Base-by-base conservation (phyloP, 2,113 vertebrate species). In the Prolemur simus region DNA sequence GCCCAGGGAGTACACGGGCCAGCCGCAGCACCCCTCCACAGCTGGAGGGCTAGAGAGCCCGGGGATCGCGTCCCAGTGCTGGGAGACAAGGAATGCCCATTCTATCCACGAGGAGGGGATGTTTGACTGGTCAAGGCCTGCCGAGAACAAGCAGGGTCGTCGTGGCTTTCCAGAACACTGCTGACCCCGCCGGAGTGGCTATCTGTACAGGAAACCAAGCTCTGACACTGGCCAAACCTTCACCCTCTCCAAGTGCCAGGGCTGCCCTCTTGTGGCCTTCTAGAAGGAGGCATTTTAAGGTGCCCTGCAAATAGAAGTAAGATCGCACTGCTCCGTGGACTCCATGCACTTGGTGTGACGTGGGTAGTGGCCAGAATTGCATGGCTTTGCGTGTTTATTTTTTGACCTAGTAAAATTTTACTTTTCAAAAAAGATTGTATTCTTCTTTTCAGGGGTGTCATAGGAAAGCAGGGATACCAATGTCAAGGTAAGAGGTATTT, bases 401-500 rank as follows among this genome's bases (percentile, higher is more conserved):
- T 91, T 1, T 58, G 37, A 95, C 71, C 34, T 73, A 17, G 37
- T 52, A 91, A 64, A 23, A 74, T 91, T 93, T 85, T 0, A 0
- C 96, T 81, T 95, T 96, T 91, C 97, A 81, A 98, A 98, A 98
- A 69, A 1, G 27, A 20, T 15, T 91, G 74, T 97, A 15, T 98
- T 97, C 95, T 98, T 98, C 78, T 97, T 98, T 98, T 95, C 98
- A 99, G 99, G 99, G 99, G 99, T 95, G 99, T 99, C 98, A 99
- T 99, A 98, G 99, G 99, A 98, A 99, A 99, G 98, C 99, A 99
- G 98, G 99, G 99, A 95, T 99, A 99, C 98, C 99, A 99, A 89
- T 99, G 99, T 99, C 99, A 99, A 99, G 99, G 99, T 99, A 99
- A 99, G 99, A 85, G 77, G 56, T 34, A 9, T 37, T 56, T 45